Evolutionary conservation across 1,140 invertebrate genomes (phyloP).

Genomic region (Panagrolaimus sp.): DNA sequence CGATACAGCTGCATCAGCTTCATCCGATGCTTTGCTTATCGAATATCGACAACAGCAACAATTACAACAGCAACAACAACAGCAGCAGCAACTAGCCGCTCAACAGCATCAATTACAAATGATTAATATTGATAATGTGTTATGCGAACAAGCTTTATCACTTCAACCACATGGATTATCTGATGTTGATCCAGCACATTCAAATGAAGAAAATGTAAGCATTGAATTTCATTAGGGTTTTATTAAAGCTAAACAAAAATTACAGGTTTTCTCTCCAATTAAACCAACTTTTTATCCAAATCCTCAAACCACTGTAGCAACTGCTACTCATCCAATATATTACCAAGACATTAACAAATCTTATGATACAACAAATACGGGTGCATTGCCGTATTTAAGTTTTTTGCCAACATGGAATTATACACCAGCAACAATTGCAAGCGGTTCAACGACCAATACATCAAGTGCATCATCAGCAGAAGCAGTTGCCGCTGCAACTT

Average conservation of each 20-base stretch:
- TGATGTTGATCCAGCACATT: not conserved
- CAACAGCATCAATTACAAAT: not conserved
- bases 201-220: too few species aligned
- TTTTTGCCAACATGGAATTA: not conserved
- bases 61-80: not conserved
- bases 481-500: not conserved
- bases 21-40: not conserved
- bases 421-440: not conserved
- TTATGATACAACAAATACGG: not conserved
- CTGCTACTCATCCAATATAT: not conserved
- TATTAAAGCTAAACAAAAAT: too few species aligned
- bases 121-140: not conserved
- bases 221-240: too few species aligned
- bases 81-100: not conserved
- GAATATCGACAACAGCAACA: not conserved
- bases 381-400: not conserved
- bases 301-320: not conserved
- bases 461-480: not conserved
- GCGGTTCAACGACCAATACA: not conserved
- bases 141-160: not conserved
- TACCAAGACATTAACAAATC: not conserved
- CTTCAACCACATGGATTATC: not conserved
- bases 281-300: not conserved
- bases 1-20: not conserved
- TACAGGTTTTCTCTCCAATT: not conserved